Evolutionary conservation across 2,888 invertebrate genomes (phyloP), one percentile per base, ranked within the genome.

Genomic region (Lysandra bellargus): DNA sequence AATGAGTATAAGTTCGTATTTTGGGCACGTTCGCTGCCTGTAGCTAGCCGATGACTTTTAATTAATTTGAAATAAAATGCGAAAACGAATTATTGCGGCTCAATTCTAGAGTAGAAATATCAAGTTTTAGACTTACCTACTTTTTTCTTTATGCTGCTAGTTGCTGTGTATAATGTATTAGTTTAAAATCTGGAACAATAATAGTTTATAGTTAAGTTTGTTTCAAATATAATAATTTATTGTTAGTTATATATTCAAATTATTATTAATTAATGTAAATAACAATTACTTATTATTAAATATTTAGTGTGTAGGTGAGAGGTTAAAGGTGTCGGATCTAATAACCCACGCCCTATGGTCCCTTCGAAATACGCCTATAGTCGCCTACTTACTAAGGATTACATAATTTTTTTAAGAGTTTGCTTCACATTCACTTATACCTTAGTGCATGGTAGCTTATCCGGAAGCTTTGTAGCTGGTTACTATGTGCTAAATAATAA

Each of bases 11-110:
- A 82, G 82, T 86, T 85, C 80, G 91, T 92, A 92, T 93, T 93
- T 92, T 89, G 88, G 89, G 90, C 92, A 92, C 92, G 92, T 92
- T 85, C 89, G 84, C 84, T 69, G 33, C 69, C 69, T 85, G 85
- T 83, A 84, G 84, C 84, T 80, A 81, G 81, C 78, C 84, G 83
- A 85, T 84, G 88, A 89, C 88, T 90, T 91, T 92, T 91, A 91
- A 90, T 92, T 90, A 92, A 90, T 92, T 91, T 88, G 86, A 84
- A 85, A 91, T 91, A 91, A 85, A 53, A 7, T 6, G 30, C 17
- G n/a, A 57, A 12, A 33, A 53, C 6, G 33, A 30, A 76, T 76
- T 49, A 23, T 57, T 37, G 14, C 33, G 69, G 5, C 17, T 17
- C 69, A 37, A 69, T 69, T 33, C 33, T 64, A 30, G 30, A 30